These are phyloP conservation scores for Alloscopus bannaensis DNA, from an alignment of 2,888 invertebrate species.

Conservation along the genomic window DNA sequence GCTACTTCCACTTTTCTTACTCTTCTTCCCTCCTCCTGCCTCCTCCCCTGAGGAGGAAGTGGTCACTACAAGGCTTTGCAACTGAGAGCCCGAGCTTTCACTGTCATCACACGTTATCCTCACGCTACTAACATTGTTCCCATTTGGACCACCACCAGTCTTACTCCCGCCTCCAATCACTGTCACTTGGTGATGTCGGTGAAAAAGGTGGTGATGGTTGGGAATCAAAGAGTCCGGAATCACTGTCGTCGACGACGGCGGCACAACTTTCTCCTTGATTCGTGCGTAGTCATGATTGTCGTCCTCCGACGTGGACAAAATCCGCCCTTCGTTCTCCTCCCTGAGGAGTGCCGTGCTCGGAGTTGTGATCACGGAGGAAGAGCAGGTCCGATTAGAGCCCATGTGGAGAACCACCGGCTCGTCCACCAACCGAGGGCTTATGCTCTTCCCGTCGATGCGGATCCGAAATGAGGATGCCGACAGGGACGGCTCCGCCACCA, in stretches of 20 bases:
- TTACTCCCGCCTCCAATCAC: background rate
- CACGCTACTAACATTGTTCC: constrained; percentile 69
- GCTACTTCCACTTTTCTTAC: constrained; percentile 56
- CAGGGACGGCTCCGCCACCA: too few species aligned
- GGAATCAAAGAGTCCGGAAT: constrained; percentile 71
- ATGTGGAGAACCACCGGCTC: constrained; percentile 25
- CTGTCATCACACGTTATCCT: constrained; percentile 70
- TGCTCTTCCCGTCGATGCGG: constrained; percentile 63
- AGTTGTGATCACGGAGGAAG: constrained; percentile 15
- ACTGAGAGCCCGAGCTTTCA: constrained; percentile 56
- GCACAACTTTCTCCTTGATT: too few species aligned
- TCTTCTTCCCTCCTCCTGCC: constrained; percentile 42
- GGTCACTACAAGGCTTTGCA: constrained; percentile 50
- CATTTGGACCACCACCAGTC: background rate
- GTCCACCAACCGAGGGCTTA: too few species aligned
- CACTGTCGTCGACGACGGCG: constrained; percentile 64
- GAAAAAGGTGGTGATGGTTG: constrained; percentile 60
- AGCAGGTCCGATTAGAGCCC: constrained; percentile 22
- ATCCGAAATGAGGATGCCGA: too few species aligned
- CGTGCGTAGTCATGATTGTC: constrained; percentile 65
- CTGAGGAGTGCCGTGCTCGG: constrained; percentile 23
- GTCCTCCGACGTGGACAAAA: constrained; percentile 40
- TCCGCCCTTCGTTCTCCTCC: constrained; percentile 53
- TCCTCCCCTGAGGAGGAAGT: constrained; percentile 53
- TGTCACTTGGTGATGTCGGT: background rate